phyloP scores from a whole-genome alignment of 2,113 vertebrate species.

The Arenaria interpres region DNA sequence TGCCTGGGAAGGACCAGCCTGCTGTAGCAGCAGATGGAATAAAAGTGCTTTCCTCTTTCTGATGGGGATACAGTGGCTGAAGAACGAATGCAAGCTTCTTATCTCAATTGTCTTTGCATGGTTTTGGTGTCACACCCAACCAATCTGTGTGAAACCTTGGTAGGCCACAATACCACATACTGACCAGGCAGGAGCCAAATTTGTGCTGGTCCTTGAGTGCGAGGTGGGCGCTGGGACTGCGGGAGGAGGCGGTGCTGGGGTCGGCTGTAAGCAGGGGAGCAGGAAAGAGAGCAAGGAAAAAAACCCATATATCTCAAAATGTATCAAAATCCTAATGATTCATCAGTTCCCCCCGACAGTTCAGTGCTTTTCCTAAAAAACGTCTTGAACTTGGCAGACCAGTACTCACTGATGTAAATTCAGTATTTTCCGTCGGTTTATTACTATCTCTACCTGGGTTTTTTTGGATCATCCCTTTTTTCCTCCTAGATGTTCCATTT shows the following conservation, averaged over 20 bases:
- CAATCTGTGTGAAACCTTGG: not conserved
- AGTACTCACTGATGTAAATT: not conserved
- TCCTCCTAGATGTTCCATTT: not conserved
- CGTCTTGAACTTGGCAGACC: not conserved
- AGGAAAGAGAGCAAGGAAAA: not conserved
- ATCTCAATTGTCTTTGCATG: not conserved
- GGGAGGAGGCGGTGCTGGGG: fast-evolving
- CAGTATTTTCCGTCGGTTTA: not conserved
- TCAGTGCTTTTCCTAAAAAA: not conserved
- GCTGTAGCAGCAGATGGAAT: not conserved
- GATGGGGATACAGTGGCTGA: not conserved
- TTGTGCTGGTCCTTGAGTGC: fast-evolving
- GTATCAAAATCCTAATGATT: not conserved
- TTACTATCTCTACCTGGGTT: not conserved
- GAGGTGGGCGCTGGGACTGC: fast-evolving
- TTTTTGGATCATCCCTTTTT: not conserved
- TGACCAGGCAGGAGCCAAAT: not conserved
- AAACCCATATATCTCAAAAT: not conserved
- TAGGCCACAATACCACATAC: fast-evolving
- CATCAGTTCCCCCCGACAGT: not conserved
- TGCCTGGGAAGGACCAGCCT: not conserved
- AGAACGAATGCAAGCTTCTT: not conserved
- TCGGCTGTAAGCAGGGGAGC: fast-evolving
- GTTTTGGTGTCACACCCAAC: not conserved
- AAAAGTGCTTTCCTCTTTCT: not conserved